phyloP scores from a whole-genome alignment of 1,140 invertebrate genomes.

The Sycophila sp. region DNA sequence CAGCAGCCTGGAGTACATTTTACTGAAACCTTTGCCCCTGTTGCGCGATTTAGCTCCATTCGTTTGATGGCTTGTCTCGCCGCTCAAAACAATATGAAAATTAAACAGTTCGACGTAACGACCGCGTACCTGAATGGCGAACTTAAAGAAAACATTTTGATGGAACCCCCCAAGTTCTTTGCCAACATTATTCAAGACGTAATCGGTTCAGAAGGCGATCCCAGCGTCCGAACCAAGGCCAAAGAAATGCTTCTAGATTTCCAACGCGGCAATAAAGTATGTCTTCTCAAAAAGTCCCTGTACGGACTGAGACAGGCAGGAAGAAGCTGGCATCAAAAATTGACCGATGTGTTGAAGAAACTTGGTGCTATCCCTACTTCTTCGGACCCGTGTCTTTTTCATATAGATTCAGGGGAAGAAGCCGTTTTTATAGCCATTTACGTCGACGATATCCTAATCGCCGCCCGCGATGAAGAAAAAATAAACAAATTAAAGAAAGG shows the following conservation, averaged over 20 bases:
- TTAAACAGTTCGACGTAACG: conserved; percentile 23
- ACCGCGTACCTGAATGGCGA: conserved; percentile 42
- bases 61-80: conserved; percentile 6
- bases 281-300: conserved; percentile 16
- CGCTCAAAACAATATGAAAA: background rate
- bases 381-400: background rate
- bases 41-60: no score
- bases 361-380: background rate
- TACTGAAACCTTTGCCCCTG: no score
- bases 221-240: background rate
- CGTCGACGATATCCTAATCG: background rate
- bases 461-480: background rate
- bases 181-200: background rate
- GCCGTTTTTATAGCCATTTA: background rate
- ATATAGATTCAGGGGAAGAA: background rate
- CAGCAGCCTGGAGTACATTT: no score
- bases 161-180: conserved; percentile 1
- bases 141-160: conserved; percentile 15
- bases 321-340: conserved; percentile 12
- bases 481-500: background rate
- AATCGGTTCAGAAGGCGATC: background rate
- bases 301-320: conserved; percentile 20
- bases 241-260: background rate
- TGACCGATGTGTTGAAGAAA: background rate
- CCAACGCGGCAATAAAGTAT: background rate